A percentile compares a stretch with the other conserved stretches of the same genome.
These are phyloP conservation scores for Meteorus cinctellus DNA, from an alignment of 2,888 invertebrate genomes.

Conservation along the genomic window DNA sequence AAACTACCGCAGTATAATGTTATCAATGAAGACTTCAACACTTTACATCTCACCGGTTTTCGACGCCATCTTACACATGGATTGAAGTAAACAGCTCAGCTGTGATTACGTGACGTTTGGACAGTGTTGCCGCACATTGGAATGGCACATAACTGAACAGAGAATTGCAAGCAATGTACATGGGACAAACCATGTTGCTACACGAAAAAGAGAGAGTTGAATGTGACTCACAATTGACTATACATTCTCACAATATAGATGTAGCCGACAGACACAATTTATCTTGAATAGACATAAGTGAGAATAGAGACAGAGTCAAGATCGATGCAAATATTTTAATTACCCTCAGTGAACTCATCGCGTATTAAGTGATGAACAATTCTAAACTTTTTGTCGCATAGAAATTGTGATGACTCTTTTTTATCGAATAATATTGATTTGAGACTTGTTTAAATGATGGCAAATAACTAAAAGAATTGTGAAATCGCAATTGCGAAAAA, in stretches of 20 bases:
- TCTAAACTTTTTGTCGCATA: no score
- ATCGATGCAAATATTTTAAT: not conserved
- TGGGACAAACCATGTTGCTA: not conserved
- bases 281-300: not conserved
- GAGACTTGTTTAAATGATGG: no score
- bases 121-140: conserved; percentile 3
- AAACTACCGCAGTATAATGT: not conserved
- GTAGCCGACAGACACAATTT: no score
- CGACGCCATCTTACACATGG: not conserved
- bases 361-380: no score
- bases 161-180: not conserved
- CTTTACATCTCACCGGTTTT: not conserved
- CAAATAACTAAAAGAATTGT: no score
- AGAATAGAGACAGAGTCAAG: not conserved
- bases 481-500: no score
- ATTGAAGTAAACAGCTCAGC: not conserved
- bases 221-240: not conserved
- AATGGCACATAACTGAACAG: not conserved
- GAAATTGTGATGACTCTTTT: no score
- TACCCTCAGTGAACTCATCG: no score
- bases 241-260: not conserved
- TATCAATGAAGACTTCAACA: not conserved
- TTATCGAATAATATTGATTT: no score
- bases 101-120: not conserved
- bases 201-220: not conserved